Conservation (phyloP, 1,140 invertebrate species). For the Cydia fagiglandana region DNA sequence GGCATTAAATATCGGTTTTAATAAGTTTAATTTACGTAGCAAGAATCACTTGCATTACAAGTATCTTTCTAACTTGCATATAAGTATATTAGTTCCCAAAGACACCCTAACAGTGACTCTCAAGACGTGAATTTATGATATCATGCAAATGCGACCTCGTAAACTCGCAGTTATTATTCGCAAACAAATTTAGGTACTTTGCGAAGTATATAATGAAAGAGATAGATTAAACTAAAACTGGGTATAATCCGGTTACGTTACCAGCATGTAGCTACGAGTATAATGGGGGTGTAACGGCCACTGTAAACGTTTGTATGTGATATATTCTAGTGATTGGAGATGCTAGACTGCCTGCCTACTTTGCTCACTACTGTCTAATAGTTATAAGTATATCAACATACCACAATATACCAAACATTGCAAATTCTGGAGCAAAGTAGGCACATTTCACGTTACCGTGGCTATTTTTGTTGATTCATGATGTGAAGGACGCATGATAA, state of each 20-base stretch:
- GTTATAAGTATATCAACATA: too few species aligned
- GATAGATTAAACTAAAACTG: neutral
- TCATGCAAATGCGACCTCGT: conserved; percentile 22
- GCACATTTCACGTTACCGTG: too few species aligned
- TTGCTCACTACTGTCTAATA: too few species aligned
- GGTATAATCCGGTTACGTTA: neutral
- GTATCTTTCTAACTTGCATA: neutral
- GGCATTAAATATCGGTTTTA: too few species aligned
- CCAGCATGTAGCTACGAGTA: too few species aligned
- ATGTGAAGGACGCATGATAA: too few species aligned
- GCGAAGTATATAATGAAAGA: conserved; percentile 1
- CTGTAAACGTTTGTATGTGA: too few species aligned
- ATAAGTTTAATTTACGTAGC: neutral
- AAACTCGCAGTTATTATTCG: conserved; percentile 22
- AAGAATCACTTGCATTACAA: neutral
- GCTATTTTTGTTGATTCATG: too few species aligned
- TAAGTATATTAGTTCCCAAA: neutral
- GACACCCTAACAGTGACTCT: neutral
- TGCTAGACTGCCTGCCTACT: neutral
- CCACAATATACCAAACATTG: too few species aligned
- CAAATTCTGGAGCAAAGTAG: too few species aligned
- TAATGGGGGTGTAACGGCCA: too few species aligned
- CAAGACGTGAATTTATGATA: conserved; percentile 13
- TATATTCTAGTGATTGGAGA: neutral
- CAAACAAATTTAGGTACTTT: neutral